Conservation (phyloP, 2,888 invertebrate species). For the Drosophila vallismaia region DNA sequence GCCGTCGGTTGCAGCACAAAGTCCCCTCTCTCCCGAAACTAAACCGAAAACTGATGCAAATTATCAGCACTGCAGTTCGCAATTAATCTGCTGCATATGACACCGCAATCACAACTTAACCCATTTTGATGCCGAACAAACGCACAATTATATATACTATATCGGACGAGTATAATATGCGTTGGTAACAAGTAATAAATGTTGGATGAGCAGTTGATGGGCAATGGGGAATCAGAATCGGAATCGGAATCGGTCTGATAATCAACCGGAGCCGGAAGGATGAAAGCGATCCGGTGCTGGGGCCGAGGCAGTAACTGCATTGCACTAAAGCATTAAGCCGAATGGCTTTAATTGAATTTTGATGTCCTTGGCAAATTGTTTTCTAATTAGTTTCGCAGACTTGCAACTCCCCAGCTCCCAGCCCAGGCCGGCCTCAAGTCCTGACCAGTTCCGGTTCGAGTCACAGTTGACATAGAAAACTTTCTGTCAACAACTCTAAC, state of each 20-base stretch:
- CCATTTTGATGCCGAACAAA: constrained; percentile 47
- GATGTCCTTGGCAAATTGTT: constrained; percentile 79
- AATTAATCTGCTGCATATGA: constrained; percentile 79
- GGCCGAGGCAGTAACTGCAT: constrained; percentile 44
- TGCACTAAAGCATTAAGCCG: constrained; percentile 72
- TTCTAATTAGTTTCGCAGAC: constrained; percentile 75
- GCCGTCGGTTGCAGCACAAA: constrained; percentile 1
- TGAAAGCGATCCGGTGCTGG: constrained; percentile 7
- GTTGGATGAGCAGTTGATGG: constrained; percentile 18
- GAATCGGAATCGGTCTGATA: constrained; percentile 47
- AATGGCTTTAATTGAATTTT: constrained; percentile 79
- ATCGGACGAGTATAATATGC: neutral
- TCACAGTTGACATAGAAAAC: constrained; percentile 71
- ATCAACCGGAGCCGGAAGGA: constrained; percentile 70
- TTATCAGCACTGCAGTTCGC: constrained; percentile 76
- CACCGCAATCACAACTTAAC: constrained; percentile 76
- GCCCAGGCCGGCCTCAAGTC: constrained; percentile 14
- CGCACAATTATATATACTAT: constrained; percentile 13
- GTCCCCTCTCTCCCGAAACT: constrained; percentile 14
- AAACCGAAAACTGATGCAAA: constrained; percentile 48
- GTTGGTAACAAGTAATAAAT: constrained; percentile 23
- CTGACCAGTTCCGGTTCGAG: constrained; percentile 40
- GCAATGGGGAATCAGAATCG: constrained; percentile 23
- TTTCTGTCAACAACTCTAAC: constrained; percentile 71
- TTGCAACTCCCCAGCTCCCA: constrained; percentile 30